Conservation (phyloP, 2,797 vertebrate genomes). For the Clarias fuscus region DNA sequence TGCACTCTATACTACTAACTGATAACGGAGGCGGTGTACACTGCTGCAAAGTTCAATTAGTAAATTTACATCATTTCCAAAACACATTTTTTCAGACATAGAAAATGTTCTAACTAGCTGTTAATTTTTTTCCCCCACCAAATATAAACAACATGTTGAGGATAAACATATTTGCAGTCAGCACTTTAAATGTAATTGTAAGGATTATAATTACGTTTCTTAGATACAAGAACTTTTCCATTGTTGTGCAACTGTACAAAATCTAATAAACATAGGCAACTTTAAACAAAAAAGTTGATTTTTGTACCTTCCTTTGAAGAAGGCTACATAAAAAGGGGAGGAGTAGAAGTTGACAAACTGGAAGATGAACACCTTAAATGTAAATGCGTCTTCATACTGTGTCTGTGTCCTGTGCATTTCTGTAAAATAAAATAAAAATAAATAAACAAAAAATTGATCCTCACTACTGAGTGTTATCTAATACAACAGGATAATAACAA, state of each 20-base stretch:
- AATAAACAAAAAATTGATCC: neutral
- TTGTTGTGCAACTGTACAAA: neutral
- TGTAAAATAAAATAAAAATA: conserved; percentile 54
- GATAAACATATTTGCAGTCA: neutral
- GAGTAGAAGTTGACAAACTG: conserved; percentile 87
- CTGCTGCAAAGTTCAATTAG: neutral
- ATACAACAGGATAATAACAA: neutral
- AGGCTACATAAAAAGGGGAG: conserved; percentile 81
- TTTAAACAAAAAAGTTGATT: neutral
- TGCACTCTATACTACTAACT: neutral
- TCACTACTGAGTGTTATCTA: neutral
- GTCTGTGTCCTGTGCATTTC: conserved; percentile 86
- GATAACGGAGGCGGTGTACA: neutral
- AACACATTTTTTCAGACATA: neutral
- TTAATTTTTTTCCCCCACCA: neutral
- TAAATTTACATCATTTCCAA: neutral
- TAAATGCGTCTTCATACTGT: conserved; percentile 81
- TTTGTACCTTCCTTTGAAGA: conserved; percentile 83
- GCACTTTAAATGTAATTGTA: neutral
- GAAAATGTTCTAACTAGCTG: neutral
- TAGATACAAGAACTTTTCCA: neutral
- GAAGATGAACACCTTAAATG: conserved; percentile 85
- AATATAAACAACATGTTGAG: neutral
- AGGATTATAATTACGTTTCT: neutral
- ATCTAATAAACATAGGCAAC: neutral